Conservation (phyloP, 2,797 vertebrate species). For the Botia kubotai region DNA sequence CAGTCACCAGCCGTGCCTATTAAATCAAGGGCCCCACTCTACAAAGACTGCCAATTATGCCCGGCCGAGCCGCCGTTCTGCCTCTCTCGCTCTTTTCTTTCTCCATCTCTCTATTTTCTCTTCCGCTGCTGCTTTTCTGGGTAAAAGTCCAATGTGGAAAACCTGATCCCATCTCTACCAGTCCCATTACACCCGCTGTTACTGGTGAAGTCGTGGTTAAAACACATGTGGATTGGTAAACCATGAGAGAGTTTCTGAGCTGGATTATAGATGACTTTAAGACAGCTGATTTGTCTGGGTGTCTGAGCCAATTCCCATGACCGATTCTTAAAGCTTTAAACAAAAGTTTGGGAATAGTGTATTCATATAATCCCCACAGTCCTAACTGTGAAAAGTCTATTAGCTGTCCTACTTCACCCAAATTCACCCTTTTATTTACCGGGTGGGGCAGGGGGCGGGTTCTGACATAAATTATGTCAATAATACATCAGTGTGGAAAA, state of each 20-base stretch:
- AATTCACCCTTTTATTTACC: conserved; percentile 11
- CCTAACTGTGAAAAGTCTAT: conserved; percentile 12
- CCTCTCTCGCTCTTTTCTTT: conserved; percentile 50
- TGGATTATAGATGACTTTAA: conserved; percentile 37
- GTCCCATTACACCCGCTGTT: conserved; percentile 60
- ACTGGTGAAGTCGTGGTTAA: conserved; percentile 59
- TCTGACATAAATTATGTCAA: neutral
- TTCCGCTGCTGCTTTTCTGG: conserved; percentile 64
- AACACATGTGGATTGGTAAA: conserved; percentile 60
- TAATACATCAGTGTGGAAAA: neutral
- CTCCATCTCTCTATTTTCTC: conserved; percentile 51
- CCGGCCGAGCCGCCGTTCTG: conserved; percentile 66
- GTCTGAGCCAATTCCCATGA: conserved; percentile 36
- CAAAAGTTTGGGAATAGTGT: conserved; percentile 25
- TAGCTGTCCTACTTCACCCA: neutral
- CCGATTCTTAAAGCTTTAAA: conserved; percentile 32
- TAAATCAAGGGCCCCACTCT: conserved; percentile 78
- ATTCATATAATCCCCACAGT: conserved; percentile 19
- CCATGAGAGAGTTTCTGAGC: conserved; percentile 59
- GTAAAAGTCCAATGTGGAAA: conserved; percentile 72
- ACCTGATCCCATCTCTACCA: conserved; percentile 68
- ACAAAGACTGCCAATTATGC: conserved; percentile 80
- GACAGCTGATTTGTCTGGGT: conserved; percentile 7
- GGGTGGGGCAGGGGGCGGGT: neutral
- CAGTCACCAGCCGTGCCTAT: conserved; percentile 78